Conservation (phyloP, 2,113 vertebrate genomes). For the Gavia stellata region DNA sequence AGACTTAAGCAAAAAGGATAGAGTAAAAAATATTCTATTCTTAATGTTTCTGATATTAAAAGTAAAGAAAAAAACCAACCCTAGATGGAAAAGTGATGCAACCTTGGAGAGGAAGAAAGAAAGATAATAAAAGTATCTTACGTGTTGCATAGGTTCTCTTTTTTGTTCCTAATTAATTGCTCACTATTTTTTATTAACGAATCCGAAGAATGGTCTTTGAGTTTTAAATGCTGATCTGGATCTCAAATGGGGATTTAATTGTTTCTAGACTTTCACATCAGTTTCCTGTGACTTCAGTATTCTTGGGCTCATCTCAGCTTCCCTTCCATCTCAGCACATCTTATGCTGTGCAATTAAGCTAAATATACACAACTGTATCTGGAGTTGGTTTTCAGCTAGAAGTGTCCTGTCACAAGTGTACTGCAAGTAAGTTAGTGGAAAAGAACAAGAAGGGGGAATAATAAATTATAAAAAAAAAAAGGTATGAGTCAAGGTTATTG, state of each 20-base stretch:
- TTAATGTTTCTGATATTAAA: not conserved
- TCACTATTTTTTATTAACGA: not conserved
- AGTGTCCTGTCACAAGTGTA: not conserved
- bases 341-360: not conserved
- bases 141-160: not conserved
- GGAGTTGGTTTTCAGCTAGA: not conserved
- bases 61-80: not conserved
- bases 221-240: not conserved
- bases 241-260: not conserved
- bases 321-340: too few relatives aligned
- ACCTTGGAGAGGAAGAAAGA: not conserved
- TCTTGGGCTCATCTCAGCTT: not conserved
- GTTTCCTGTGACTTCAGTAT: not conserved
- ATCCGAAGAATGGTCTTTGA: not conserved
- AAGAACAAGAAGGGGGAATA: not conserved
- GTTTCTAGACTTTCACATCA: not conserved
- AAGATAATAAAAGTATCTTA: not conserved
- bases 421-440: not conserved
- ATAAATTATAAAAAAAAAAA: not conserved
- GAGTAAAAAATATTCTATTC: not conserved
- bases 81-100: not conserved
- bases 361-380: accelerated
- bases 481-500: not conserved
- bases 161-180: not conserved
- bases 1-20: not conserved